Evolutionary conservation across 2,888 invertebrate species (phyloP), one percentile per base, ranked within the genome.

Genomic region (Lumbricus terrestris): DNA sequence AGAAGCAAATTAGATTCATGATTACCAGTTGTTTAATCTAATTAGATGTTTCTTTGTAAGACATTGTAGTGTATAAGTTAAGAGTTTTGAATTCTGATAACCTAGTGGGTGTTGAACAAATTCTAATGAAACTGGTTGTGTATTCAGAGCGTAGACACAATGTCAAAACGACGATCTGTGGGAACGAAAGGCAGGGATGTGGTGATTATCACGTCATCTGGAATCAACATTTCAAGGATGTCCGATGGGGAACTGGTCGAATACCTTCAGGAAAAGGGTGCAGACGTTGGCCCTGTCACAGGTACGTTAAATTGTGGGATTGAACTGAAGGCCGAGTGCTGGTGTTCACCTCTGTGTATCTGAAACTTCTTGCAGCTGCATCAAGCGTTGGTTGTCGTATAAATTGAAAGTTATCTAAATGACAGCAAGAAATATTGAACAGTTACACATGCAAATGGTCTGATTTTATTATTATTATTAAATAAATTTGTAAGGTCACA

Each of bases 281-380:
- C 69, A n/a, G 69, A 69, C n/a, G 69, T n/a, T 69, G 69, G 69
- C 69, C 69, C 69, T n/a, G 69, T 69, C 69, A 69, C 69, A 69
- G 69, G 69, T 69, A 69, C n/a, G 69, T 69, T 69, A n/a, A n/a
- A n/a, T n/a, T 69, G 29, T 69, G 69, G 69, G 69, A 69, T n/a
- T n/a, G 69, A 69, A 69, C 6, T 69, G 29, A 69, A 69, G 69
- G 69, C 69, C n/a, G 11, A 69, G 69, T 47, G 69, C 54, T 6
- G 54, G 54, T 6, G 23, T 23, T 54, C 29, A 54, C 29, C 54
- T 23, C 23, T 29, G 54, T 29, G 23, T 29, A 54, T 69, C 69
- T 69, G n/a, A 69, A 69, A n/a, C 69, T 69, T 69, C 69, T 69
- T 69, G n/a, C 29, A n/a, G n/a, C 29, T 13, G n/a, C n/a, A n/a